Conservation (phyloP, 2,888 invertebrate species). For the Brachycybe producta region DNA sequence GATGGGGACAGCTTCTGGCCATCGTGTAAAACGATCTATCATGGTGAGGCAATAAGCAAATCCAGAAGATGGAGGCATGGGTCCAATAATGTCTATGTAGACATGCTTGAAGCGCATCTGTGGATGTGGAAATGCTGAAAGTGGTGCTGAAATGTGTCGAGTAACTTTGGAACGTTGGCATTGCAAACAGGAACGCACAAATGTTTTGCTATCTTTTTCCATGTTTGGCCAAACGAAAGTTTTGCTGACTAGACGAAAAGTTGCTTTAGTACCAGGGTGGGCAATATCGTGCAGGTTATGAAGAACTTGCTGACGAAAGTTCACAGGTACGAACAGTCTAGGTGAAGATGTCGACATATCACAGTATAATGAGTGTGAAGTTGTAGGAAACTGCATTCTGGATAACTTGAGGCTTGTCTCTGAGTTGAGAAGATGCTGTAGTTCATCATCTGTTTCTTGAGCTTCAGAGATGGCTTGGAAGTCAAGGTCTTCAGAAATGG, state of each 20-base stretch:
- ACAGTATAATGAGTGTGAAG: not conserved
- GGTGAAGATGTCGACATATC: not conserved
- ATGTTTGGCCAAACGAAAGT: slow-evolving; percentile 2
- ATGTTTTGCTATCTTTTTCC: not conserved
- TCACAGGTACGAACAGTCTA: not conserved
- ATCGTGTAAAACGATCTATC: slow-evolving; percentile 18
- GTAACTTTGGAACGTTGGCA: slow-evolving; percentile 1
- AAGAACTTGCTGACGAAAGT: not conserved
- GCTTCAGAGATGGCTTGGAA: too few relatives aligned
- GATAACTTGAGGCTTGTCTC: too few relatives aligned
- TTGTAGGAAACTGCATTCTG: too few relatives aligned
- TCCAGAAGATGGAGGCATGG: not conserved
- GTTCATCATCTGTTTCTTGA: too few relatives aligned
- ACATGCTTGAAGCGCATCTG: slow-evolving; percentile 6
- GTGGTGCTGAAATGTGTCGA: not conserved
- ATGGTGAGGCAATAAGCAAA: not conserved
- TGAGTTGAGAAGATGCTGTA: too few relatives aligned
- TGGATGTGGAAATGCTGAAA: not conserved
- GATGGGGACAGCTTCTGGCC: slow-evolving; percentile 24
- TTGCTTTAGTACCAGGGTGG: not conserved
- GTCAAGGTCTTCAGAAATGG: too few relatives aligned
- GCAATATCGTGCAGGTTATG: not conserved
- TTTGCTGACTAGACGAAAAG: not conserved
- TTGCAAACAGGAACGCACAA: not conserved
- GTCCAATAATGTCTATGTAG: slow-evolving; percentile 11